These are phyloP conservation scores for Picus viridis DNA, from an alignment of 2,797 vertebrate species.

Conservation along the genomic window DNA sequence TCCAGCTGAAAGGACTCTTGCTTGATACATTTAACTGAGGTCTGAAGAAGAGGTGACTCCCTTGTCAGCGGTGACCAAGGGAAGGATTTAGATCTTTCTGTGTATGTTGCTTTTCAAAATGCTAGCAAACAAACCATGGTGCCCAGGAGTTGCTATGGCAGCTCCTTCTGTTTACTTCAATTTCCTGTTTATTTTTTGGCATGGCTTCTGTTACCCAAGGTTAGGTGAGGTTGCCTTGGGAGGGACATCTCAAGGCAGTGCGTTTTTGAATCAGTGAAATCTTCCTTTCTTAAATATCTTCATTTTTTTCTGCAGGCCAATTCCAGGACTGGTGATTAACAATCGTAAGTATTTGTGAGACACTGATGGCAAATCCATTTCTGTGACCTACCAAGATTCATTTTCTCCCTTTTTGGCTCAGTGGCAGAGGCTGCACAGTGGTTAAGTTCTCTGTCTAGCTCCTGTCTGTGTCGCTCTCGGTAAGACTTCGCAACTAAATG, in stretches of 20 bases:
- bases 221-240: neutral
- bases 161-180: neutral
- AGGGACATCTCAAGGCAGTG: neutral
- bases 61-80: neutral
- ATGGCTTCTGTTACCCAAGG: neutral
- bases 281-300: too few species aligned
- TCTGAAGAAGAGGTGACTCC: neutral
- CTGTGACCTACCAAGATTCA: neutral
- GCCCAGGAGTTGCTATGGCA: neutral
- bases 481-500: neutral
- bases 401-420: neutral
- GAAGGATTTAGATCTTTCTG: neutral
- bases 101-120: neutral
- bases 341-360: slow-evolving; percentile 77
- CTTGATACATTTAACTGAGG: neutral
- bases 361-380: neutral
- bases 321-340: slow-evolving; percentile 83
- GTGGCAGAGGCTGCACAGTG: neutral
- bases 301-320: slow-evolving; percentile 69
- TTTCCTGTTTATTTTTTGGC: too few species aligned
- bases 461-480: neutral
- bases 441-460: neutral
- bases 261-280: neutral
- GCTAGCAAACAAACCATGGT: fast-evolving
- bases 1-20: neutral